Evolutionary conservation across 2,888 invertebrate genomes (phyloP), one percentile per base, ranked within the genome.

Genomic region (Poecilus cupreus): DNA sequence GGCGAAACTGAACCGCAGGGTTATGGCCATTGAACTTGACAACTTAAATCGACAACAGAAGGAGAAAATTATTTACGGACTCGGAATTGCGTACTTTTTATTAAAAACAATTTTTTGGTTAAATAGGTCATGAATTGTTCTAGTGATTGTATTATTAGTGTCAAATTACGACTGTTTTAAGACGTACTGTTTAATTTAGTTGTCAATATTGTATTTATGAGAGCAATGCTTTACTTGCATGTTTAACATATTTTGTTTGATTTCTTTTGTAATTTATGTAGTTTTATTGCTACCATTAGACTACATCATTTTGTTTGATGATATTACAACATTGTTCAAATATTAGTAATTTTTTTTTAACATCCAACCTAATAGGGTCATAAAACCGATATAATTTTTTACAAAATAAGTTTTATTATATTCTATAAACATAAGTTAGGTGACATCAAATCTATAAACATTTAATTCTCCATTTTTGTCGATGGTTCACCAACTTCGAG

Each of bases 31-130:
- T 83, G 97, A 98, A 89, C 92, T 96, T 83, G 97, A 97, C 86
- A 94, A 95, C 87, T 90, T 95, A 85, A 95, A 95, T 87, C 92
- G 96, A 82, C 93, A 96, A 86, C 96, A 97, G 87, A 93, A 96
- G 84, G 97, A 98, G 87, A 95, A 97, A 87, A 93, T 97, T 85
- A 91, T 96, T 64, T 96, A 96, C 87, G 95, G 96, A 82, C 90
- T 96, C 85, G 95, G 97, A 26, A 91, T 97, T 85, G 95, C 96
- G 32, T 97, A 97, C 89, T 93, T 97, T 88, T 90, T 97, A 84
- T 91, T 97, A 85, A 97, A 97, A 91, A 93, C 96, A 75, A 93
- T 97, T 84, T 91, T 95, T 85, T 97, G 96, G 96, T 91, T 97
- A 85, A 93, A 92, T 87, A 91, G 92, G 84, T 81, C 81, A 13